Base-by-base conservation (phyloP, 2,888 invertebrate genomes). In the Pasiphila rectangulata region DNA sequence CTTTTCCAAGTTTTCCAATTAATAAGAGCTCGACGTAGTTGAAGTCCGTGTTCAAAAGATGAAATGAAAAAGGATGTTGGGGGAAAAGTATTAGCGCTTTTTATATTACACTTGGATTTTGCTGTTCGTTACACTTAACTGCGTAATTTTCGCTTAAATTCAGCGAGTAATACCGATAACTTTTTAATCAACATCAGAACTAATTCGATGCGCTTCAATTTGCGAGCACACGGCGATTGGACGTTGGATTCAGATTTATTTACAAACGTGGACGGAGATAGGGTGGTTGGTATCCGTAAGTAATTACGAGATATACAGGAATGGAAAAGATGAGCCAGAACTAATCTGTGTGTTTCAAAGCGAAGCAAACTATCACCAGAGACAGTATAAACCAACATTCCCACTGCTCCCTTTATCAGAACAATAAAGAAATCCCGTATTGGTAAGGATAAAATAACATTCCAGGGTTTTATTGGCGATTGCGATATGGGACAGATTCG, bases 201-300 rank as follows among this genome's bases (percentile, higher is more conserved):
- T 76, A 78, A 79, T 77, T 75, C 66, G 71, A 72, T 73, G 75
- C 72, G 72, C 68, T 79, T 71, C 69, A 71, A 72, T 76, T 71
- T 70, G n/a, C n/a, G n/a, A n/a, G n/a, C n/a, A 59, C 57, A 63
- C 61, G 58, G 41, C 49, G 50, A 56, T 66, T 46, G 34, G 36
- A 64, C 61, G 58, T 57, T 48, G 54, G 58, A 79, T 76, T 76
- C 72, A 75, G 77, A 77, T 76, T 70, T 61, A 66, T 71, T 70
- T 65, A 21, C 58, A 69, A 70, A 57, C 56, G 65, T 54, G 61
- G 64, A 4, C 64, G 62, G 54, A 55, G 57, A 53, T 62, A 62
- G 66, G 72, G 69, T 75, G 75, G 25, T n/a, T 6, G 25, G n/a
- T n/a, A n/a, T n/a, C n/a, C n/a, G n/a, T n/a, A n/a, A 45, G 24